Evolutionary conservation across 1,140 invertebrate genomes (phyloP).

Genomic region (Ganaspis sp.): DNA sequence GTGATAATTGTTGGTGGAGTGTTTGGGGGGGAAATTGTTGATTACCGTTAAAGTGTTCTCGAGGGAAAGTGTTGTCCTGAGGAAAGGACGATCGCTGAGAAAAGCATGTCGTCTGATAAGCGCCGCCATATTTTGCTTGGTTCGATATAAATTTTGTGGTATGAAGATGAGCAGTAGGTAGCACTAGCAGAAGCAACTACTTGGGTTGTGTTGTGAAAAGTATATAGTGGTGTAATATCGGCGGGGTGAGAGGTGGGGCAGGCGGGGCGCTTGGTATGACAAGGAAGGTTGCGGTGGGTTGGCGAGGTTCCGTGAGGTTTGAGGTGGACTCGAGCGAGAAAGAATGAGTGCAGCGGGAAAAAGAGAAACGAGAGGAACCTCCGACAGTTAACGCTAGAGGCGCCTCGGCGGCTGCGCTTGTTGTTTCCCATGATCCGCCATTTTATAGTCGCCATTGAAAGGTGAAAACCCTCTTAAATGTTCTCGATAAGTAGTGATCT

Average conservation of each 20-base stretch:
- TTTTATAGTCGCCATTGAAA: slow-evolving; percentile 95
- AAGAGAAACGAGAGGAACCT: background rate
- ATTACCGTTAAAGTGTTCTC: slow-evolving; percentile 3
- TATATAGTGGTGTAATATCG: no score
- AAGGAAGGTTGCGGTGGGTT: no score
- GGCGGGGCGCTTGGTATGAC: slow-evolving; percentile 35
- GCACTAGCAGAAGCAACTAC: slow-evolving; percentile 50
- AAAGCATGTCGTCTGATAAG: slow-evolving; percentile 79
- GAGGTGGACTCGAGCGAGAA: slow-evolving; percentile 49
- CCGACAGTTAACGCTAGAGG: slow-evolving; percentile 49
- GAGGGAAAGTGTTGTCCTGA: background rate
- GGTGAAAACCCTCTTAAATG: slow-evolving; percentile 88
- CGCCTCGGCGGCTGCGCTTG: slow-evolving; percentile 76
- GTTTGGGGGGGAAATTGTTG: background rate
- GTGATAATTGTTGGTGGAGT: background rate
- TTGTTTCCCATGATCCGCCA: slow-evolving; percentile 87
- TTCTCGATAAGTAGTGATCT: slow-evolving; percentile 75
- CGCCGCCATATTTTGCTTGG: slow-evolving; percentile 76
- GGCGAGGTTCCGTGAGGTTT: no score
- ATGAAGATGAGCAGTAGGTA: slow-evolving; percentile 33
- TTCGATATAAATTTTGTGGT: background rate
- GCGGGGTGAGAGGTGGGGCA: slow-evolving; percentile 38
- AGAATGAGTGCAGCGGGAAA: slow-evolving; percentile 33
- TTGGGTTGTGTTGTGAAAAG: no score
- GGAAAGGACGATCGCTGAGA: slow-evolving; percentile 47